Base-by-base conservation (phyloP, 1,140 invertebrate genomes). In the Fopius arisanus region DNA sequence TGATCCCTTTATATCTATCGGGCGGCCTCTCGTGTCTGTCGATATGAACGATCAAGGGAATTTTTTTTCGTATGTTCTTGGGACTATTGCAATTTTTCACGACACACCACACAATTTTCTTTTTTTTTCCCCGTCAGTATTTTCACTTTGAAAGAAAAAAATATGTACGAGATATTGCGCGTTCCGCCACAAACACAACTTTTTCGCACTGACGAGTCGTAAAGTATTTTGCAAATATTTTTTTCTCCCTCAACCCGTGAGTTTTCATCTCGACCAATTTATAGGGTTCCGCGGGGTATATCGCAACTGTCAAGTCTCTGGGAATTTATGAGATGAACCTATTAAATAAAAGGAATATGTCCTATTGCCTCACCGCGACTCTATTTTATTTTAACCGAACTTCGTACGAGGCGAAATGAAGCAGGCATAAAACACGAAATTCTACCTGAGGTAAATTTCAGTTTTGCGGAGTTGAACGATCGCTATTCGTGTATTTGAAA, bases 31-130 rank as follows among this genome's bases (percentile, higher is more conserved):
- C 54, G 54, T 59, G 54, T 28, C 23, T 59, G 54, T 59, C 54
- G 54, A 59, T 51, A 51, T 59, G 16, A 59, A 26, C 54, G 23
- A 4, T 59, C 54, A 26, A 59, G 54, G 7, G 54, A 28, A 12
- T 26, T 59, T 59, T 59, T 59, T 59, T 21, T 59, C 54, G 14
- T n/a, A n/a, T n/a, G 26, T 59, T 26, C 19, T 59, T 59, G 9
- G 23, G 54, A 19, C 54, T 19, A 59, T 59, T 59, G 9, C 54
- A 59, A 59, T 59, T 26, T 59, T 59, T 59, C 54, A 59, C 54
- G 54, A 59, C 14, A 26, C 54, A 59, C 54, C 54, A 26, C 54
- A 28, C 7, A 5, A 14, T 26, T 59, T 28, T 48, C n/a, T 48
- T 48, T 48, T 59, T 59, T 59, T 26, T 26, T 14, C 23, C 10